These are phyloP conservation scores for Manacus vitellinus DNA, from an alignment of 2,113 vertebrate genomes.

Conservation along the genomic window DNA sequence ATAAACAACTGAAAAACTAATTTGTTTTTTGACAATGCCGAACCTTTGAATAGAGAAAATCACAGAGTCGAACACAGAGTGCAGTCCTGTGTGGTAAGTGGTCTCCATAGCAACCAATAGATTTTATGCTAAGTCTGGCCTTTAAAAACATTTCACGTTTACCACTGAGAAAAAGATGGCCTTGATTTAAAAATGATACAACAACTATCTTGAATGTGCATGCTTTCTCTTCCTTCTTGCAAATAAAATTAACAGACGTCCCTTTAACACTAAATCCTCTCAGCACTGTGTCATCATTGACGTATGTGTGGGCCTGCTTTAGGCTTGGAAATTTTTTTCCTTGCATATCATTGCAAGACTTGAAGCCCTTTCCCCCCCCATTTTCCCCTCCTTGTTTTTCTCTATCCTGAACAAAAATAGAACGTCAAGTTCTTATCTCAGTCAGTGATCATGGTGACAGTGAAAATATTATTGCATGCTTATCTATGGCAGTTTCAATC, in stretches of 20 bases:
- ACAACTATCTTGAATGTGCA: constrained; percentile 75
- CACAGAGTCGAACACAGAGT: constrained; percentile 79
- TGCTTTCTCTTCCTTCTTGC: constrained; percentile 67
- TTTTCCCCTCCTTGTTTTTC: constrained; percentile 61
- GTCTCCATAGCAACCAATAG: constrained; percentile 87
- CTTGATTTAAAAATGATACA: constrained; percentile 87
- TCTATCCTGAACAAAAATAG: constrained; percentile 69
- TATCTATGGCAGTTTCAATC: constrained; percentile 68
- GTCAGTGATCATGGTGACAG: constrained; percentile 75
- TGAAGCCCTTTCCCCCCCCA: constrained; percentile 25
- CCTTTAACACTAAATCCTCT: constrained; percentile 55
- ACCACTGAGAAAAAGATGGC: constrained; percentile 83
- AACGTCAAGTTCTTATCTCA: constrained; percentile 67
- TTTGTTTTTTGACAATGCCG: constrained; percentile 82
- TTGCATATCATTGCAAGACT: constrained; percentile 45
- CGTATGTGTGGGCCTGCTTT: constrained; percentile 21
- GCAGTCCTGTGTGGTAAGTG: constrained; percentile 84
- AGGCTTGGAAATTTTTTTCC: not conserved
- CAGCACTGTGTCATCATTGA: constrained; percentile 61
- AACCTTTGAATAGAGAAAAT: constrained; percentile 85
- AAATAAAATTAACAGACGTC: constrained; percentile 78
- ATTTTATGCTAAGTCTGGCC: constrained; percentile 88
- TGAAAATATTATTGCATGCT: constrained; percentile 77
- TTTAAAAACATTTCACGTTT: constrained; percentile 90
- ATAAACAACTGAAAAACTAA: constrained; percentile 81